Percentiles rank a stretch among this genome's conserved stretches.
These are phyloP conservation scores for Oreochromis niloticus DNA, from an alignment of 2,113 vertebrate genomes.

Conservation along the genomic window DNA sequence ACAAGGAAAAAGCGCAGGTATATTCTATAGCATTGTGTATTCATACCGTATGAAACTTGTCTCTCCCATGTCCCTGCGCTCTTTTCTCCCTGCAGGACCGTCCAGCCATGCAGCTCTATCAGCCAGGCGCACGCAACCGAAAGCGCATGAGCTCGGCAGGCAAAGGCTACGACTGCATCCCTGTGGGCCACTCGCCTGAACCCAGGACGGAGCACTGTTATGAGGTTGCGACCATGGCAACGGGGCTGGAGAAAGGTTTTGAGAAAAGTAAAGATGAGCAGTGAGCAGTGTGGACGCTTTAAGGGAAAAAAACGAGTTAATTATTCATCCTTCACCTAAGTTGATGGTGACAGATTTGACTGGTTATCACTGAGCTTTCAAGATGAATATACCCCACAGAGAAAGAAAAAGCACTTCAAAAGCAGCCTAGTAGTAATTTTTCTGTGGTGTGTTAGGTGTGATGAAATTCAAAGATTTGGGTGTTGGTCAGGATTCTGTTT, in stretches of 20 bases:
- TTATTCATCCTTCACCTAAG: neutral
- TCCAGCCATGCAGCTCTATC: conserved; percentile 90
- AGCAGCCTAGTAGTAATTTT: neutral
- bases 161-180: conserved; percentile 76
- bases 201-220: conserved; percentile 69
- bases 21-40: neutral
- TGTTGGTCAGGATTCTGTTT: neutral
- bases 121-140: conserved; percentile 82
- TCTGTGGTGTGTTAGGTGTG: neutral
- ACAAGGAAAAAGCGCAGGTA: neutral
- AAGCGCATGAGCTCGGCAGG: conserved; percentile 75
- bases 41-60: neutral
- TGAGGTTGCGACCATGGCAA: conserved; percentile 67
- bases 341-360: neutral
- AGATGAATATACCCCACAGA: neutral
- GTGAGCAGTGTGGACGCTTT: neutral
- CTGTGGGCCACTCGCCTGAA: conserved; percentile 65
- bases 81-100: conserved; percentile 77
- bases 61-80: conserved; percentile 45
- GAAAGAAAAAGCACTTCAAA: neutral
- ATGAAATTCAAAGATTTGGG: neutral
- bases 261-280: conserved; percentile 78
- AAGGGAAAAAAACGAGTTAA: neutral
- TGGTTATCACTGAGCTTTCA: neutral
- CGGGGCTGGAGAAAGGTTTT: conserved; percentile 75